Evolutionary conservation across 2,888 invertebrate genomes (phyloP).

Genomic region (Torymus tubicola): DNA sequence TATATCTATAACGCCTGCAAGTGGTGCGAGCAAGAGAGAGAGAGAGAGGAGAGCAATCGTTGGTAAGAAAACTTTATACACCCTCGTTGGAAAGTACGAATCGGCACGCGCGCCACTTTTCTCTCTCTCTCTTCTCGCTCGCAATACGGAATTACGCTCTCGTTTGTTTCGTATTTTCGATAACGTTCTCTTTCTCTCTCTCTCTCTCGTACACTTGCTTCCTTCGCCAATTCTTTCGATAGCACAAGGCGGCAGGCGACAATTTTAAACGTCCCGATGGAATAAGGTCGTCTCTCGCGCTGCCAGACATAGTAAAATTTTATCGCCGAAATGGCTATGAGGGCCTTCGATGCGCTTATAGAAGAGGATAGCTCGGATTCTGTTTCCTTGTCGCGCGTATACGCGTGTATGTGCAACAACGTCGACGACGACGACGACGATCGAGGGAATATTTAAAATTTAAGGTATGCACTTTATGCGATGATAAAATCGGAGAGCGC

Average conservation of each 20-base stretch:
- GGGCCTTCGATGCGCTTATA: neutral
- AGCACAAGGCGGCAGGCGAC: neutral
- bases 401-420: neutral
- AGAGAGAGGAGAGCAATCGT: too few species aligned
- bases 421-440: too few species aligned
- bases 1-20: too few species aligned
- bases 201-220: neutral
- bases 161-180: conserved; percentile 45
- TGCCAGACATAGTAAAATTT: conserved; percentile 46
- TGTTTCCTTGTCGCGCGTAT: neutral
- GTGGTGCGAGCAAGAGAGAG: too few species aligned
- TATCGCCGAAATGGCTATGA: conserved; percentile 33
- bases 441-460: conserved; percentile 23
- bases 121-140: neutral
- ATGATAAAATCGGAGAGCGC: neutral
- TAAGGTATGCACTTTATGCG: neutral
- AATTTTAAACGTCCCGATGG: conserved; percentile 42
- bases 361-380: conserved; percentile 19
- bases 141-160: conserved; percentile 28
- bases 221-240: conserved; percentile 31
- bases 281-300: conserved; percentile 35
- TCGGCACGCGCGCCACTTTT: neutral
- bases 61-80: neutral
- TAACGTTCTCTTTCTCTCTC: neutral
- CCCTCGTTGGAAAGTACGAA: neutral